These are phyloP conservation scores for Helarctos malayanus DNA, from an alignment of 2,797 vertebrate species.

Conservation along the genomic window DNA sequence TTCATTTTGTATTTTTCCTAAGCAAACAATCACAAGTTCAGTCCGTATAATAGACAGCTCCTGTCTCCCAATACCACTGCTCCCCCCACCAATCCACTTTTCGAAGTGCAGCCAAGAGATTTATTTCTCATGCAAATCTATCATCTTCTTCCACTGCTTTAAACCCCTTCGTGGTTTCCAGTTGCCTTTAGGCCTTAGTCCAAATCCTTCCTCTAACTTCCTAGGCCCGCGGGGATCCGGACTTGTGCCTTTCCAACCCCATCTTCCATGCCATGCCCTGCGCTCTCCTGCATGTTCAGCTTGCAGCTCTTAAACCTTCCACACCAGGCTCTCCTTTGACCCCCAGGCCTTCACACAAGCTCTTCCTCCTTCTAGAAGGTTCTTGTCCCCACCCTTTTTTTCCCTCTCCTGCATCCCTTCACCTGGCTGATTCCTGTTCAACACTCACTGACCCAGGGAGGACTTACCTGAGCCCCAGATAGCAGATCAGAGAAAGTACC, in stretches of 20 bases:
- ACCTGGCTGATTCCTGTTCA: background rate
- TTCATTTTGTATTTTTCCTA: slow-evolving; percentile 74
- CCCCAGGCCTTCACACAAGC: background rate
- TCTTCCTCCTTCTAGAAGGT: background rate
- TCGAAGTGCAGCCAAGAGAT: slow-evolving; percentile 66
- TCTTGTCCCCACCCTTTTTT: background rate
- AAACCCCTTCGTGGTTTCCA: slow-evolving; percentile 64
- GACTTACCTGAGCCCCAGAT: background rate
- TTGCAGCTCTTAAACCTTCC: background rate
- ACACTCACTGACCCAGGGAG: background rate
- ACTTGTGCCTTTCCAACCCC: background rate
- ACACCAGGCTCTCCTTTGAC: background rate
- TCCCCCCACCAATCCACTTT: slow-evolving; percentile 21
- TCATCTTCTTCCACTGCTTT: slow-evolving; percentile 59
- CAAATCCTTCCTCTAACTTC: slow-evolving; percentile 66
- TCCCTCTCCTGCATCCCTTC: background rate
- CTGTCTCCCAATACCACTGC: background rate
- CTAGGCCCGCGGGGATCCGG: background rate
- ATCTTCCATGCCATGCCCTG: background rate
- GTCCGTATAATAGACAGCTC: slow-evolving; percentile 40
- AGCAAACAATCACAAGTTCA: slow-evolving; percentile 67
- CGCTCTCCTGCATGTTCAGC: background rate
- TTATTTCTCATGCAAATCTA: slow-evolving; percentile 79
- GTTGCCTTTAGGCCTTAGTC: slow-evolving; percentile 21
- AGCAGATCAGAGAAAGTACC: background rate